Evolutionary conservation across 2,888 invertebrate genomes (phyloP).

Genomic region (Apodemia hepburni): DNA sequence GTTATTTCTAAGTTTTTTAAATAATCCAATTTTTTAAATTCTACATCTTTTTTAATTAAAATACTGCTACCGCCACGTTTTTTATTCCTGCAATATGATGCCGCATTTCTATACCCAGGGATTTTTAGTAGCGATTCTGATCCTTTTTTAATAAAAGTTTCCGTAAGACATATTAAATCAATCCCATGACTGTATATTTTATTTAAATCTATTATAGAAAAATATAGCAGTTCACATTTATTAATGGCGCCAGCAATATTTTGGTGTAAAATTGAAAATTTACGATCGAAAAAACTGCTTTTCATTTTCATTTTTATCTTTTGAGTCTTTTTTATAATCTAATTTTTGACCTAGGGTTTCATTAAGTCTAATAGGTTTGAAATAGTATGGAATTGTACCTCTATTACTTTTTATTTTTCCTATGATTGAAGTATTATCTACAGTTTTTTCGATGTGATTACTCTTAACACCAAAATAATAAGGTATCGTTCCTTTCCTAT

Average conservation of each 20-base stretch:
- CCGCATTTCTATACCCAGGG: background rate
- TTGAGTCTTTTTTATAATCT: background rate
- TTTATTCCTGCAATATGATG: background rate
- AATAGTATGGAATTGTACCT: background rate
- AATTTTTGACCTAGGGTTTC: background rate
- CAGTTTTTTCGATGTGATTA: background rate
- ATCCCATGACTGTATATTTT: constrained; percentile 3
- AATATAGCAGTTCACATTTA: constrained; percentile 16
- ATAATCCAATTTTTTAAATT: background rate
- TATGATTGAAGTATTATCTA: background rate
- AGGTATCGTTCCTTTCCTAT: background rate
- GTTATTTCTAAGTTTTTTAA: background rate
- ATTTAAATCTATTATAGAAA: background rate
- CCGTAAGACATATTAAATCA: constrained; percentile 23
- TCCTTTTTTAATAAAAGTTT: constrained; percentile 20
- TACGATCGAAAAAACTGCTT: constrained; percentile 19
- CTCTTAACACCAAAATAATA: background rate
- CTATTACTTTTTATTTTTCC: background rate
- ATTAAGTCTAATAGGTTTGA: background rate
- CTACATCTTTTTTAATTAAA: background rate
- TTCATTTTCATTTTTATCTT: background rate
- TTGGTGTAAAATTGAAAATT: constrained; percentile 21
- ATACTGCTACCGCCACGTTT: constrained; percentile 3
- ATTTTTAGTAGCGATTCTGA: background rate
- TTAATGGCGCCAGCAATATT: constrained; percentile 24